These are phyloP conservation scores for Drosophila malerkotliana DNA, from an alignment of 1,140 invertebrate species.

Conservation along the genomic window DNA sequence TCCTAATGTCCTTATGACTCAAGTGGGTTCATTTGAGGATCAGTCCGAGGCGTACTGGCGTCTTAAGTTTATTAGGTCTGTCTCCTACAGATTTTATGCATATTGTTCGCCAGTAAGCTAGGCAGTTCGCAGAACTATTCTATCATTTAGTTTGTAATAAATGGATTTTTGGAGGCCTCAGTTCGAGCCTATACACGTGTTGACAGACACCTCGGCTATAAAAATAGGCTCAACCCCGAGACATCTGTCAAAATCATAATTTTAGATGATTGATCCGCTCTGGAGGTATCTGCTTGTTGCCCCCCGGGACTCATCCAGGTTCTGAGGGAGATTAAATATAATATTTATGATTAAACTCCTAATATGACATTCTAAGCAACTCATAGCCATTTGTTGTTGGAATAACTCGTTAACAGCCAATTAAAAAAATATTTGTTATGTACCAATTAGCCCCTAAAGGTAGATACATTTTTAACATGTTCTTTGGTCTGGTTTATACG, in stretches of 20 bases:
- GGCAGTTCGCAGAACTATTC: constrained; percentile 2
- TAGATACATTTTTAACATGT: neutral
- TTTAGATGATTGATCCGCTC: constrained; percentile 24
- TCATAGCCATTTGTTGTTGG: constrained; percentile 1
- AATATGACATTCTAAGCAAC: constrained; percentile 3
- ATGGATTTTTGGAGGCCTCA: constrained; percentile 11
- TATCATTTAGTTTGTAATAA: neutral
- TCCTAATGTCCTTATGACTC: constrained; percentile 73
- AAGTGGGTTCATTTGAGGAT: constrained; percentile 51
- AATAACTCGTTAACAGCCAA: constrained; percentile 9
- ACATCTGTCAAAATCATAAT: constrained; percentile 39
- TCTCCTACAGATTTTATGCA: constrained; percentile 32
- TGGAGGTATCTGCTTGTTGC: constrained; percentile 7
- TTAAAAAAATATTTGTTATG: constrained; percentile 16
- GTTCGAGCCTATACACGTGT: neutral
- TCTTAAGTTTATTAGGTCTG: constrained; percentile 66
- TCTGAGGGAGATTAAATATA: constrained; percentile 5
- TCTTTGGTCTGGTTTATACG: neutral
- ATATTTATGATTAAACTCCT: neutral
- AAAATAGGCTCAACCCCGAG: constrained; percentile 8
- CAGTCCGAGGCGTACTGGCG: constrained; percentile 66
- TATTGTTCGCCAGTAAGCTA: constrained; percentile 11
- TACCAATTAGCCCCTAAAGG: constrained; percentile 19
- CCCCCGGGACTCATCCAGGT: neutral
- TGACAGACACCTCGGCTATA: constrained; percentile 22